A percentile compares a stretch with the other conserved stretches of the same genome.
phyloP scores from a whole-genome alignment of 2,113 vertebrate species.

The Cryptoleucopteryx plumbea region DNA sequence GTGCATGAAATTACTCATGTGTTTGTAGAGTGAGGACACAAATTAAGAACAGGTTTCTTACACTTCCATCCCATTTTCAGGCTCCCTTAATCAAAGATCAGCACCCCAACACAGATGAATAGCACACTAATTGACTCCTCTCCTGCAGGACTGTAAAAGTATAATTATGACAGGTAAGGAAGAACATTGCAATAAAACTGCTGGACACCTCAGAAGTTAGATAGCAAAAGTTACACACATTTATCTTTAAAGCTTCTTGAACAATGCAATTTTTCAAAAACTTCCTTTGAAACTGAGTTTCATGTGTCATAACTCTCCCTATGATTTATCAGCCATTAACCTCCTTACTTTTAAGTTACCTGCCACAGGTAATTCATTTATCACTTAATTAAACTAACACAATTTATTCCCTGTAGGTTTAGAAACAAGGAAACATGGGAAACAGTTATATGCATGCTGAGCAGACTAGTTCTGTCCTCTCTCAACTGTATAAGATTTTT shows the following conservation, averaged over 20 bases:
- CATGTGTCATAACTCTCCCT: not conserved
- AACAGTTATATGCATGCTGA: not conserved
- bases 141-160: not conserved
- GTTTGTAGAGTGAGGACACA: not conserved
- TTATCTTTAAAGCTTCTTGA: not conserved
- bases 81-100: not conserved
- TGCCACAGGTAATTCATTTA: not conserved
- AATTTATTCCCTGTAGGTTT: not conserved
- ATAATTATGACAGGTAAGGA: not conserved
- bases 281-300: not conserved
- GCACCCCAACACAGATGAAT: not conserved
- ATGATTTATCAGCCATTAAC: slow-evolving; percentile 3
- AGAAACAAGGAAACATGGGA: not conserved
- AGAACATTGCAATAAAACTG: not conserved
- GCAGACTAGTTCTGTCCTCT: not conserved
- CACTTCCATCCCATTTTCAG: not conserved
- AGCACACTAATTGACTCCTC: not conserved
- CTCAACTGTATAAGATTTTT: not conserved
- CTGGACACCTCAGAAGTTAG: not conserved
- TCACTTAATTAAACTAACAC: not conserved
- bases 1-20: not conserved
- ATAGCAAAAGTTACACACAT: not conserved
- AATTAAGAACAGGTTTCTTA: not conserved
- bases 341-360: not conserved
- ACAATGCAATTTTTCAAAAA: not conserved